Conservation (phyloP, 2,888 invertebrate species). For the Limnephilus lunatus region DNA sequence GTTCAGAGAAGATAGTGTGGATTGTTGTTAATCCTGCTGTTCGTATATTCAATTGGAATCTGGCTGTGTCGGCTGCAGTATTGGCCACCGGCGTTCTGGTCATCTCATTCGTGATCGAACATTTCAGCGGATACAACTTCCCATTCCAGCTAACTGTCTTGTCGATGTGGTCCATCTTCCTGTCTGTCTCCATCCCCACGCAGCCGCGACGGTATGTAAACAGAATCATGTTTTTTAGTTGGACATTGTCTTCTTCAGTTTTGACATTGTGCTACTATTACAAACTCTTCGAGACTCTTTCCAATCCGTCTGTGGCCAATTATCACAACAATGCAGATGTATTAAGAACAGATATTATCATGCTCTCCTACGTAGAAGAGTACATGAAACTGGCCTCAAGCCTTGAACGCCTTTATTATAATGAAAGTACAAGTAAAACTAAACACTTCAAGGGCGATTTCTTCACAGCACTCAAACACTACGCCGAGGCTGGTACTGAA, state of each 20-base stretch:
- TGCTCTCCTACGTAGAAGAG: background rate
- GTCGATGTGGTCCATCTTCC: conserved; percentile 18
- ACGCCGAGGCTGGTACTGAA: background rate
- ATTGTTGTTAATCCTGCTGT: background rate
- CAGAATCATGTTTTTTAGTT: background rate
- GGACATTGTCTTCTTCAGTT: background rate
- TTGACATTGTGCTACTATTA: conserved; percentile 20
- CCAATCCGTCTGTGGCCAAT: background rate
- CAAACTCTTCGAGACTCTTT: background rate
- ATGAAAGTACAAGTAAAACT: background rate
- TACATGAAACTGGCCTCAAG: background rate
- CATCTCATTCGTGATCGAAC: background rate
- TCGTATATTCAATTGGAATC: background rate
- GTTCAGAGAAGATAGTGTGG: conserved; percentile 15
- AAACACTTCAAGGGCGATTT: background rate
- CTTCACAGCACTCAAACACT: background rate
- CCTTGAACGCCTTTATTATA: background rate
- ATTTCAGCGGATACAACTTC: background rate
- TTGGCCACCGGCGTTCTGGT: background rate
- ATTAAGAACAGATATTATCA: background rate
- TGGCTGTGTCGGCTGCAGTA: background rate
- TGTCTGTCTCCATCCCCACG: conserved; percentile 6
- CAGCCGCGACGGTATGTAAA: background rate
- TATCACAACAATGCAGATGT: background rate
- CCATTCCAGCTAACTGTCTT: background rate